Evolutionary conservation across 2,113 vertebrate genomes (phyloP).

Genomic region (Laterallus jamaicensis): DNA sequence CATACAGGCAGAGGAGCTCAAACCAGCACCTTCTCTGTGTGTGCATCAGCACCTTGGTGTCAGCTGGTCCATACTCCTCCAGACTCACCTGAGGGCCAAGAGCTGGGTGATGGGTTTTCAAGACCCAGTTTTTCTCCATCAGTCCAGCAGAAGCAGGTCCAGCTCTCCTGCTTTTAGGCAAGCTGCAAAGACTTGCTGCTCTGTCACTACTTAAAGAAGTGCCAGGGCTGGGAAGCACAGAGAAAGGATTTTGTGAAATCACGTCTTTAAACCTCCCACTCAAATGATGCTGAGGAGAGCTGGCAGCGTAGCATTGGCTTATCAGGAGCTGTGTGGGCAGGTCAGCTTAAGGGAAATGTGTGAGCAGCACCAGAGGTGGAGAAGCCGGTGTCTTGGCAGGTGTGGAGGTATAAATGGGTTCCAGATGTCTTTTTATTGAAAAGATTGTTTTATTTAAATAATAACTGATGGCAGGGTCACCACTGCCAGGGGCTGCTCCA

Average conservation of each 20-base stretch:
- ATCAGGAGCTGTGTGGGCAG: constrained; percentile 25
- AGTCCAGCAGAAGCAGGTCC: background rate
- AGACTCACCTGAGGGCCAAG: background rate
- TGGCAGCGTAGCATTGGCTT: constrained; percentile 19
- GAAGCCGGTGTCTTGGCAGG: background rate
- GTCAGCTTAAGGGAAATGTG: background rate
- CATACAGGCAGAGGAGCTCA: background rate
- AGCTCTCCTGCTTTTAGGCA: background rate
- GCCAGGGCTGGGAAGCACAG: background rate
- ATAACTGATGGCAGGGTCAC: background rate
- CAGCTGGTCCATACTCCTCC: background rate
- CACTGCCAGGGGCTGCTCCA: background rate
- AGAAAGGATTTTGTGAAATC: constrained; percentile 17
- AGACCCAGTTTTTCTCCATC: background rate
- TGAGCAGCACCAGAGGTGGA: constrained; percentile 2
- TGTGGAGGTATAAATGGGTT: background rate
- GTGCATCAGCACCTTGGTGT: accelerated
- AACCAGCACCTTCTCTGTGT: background rate
- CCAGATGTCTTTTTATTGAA: background rate
- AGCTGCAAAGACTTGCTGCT: background rate
- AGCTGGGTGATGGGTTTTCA: background rate
- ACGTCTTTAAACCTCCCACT: constrained; percentile 47
- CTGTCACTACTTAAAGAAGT: background rate
- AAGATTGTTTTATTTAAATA: background rate
- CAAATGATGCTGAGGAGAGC: constrained; percentile 36